phyloP scores from a whole-genome alignment of 2,888 invertebrate species.

The Caenorhabditis doughertyi region DNA sequence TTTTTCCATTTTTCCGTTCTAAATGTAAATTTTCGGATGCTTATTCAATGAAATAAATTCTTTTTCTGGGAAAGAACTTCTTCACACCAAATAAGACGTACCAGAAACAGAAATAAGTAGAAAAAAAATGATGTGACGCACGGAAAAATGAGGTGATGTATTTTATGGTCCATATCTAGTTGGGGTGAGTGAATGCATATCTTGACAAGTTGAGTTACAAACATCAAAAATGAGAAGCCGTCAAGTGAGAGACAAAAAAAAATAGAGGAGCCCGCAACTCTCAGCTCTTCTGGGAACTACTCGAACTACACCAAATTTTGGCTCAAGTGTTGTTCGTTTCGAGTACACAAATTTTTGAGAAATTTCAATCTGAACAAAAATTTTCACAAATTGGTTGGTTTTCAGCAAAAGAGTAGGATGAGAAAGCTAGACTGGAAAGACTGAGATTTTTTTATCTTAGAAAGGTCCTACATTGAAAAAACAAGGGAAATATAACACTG shows the following conservation, averaged over 20 bases:
- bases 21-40: not conserved
- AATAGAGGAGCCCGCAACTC: conserved; percentile 30
- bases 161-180: conserved; percentile 41
- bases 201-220: conserved; percentile 56
- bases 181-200: conserved; percentile 40
- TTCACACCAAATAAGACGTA: not conserved
- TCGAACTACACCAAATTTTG: conserved; percentile 21
- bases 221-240: conserved; percentile 56
- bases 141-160: conserved; percentile 35
- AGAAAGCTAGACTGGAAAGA: too few species aligned
- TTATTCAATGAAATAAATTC: not conserved
- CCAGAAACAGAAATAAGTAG: not conserved
- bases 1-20: not conserved
- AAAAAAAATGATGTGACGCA: not conserved
- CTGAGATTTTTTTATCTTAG: too few species aligned
- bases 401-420: too few species aligned
- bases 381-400: too few species aligned
- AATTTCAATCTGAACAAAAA: not conserved
- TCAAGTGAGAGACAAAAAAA: conserved; percentile 32
- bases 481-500: too few species aligned
- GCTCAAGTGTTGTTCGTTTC: conserved; percentile 31
- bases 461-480: too few species aligned
- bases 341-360: not conserved
- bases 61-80: not conserved
- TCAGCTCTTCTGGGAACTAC: conserved; percentile 35